Percentiles rank a stretch among this genome's conserved stretches.
phyloP scores from a whole-genome alignment of 2,888 invertebrate genomes.

The Clepsis dumicolana region DNA sequence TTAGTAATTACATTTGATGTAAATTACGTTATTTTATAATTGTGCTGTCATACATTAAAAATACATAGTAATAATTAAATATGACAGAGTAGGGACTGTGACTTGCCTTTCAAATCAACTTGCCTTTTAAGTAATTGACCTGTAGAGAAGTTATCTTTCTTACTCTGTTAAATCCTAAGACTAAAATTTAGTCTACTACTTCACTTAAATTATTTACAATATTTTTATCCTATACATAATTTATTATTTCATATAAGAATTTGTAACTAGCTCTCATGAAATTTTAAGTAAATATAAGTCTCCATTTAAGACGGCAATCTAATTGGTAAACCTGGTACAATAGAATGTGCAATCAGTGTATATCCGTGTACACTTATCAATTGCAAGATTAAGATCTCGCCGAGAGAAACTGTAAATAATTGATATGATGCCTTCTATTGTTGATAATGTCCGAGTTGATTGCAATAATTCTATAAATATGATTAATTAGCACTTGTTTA shows the following conservation, averaged over 20 bases:
- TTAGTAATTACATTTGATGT: slow-evolving; percentile 61
- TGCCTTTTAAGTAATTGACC: slow-evolving; percentile 70
- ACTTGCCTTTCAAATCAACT: slow-evolving; percentile 78
- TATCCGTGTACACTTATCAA: slow-evolving; percentile 65
- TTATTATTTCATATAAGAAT: slow-evolving; percentile 56
- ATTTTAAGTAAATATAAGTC: slow-evolving; percentile 40
- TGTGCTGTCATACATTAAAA: slow-evolving; percentile 71
- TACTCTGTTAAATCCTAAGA: slow-evolving; percentile 56
- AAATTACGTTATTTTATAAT: slow-evolving; percentile 68
- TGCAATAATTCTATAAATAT: slow-evolving; percentile 58
- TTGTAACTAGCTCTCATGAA: slow-evolving; percentile 52
- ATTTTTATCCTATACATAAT: slow-evolving; percentile 52
- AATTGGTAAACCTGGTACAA: slow-evolving; percentile 34
- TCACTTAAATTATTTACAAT: slow-evolving; percentile 60
- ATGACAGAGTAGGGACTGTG: slow-evolving; percentile 67
- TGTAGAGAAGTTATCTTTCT: slow-evolving; percentile 59
- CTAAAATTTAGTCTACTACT: slow-evolving; percentile 50
- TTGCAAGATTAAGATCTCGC: slow-evolving; percentile 53
- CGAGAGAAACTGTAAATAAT: slow-evolving; percentile 56
- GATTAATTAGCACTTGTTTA: slow-evolving; percentile 52
- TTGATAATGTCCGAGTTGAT: slow-evolving; percentile 59
- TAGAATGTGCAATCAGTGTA: slow-evolving; percentile 42
- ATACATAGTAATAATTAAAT: slow-evolving; percentile 60
- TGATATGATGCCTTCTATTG: slow-evolving; percentile 59
- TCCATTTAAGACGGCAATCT: slow-evolving; percentile 38